Conservation (phyloP, 2,888 invertebrate species). For the Anoplius nigerrimus region DNA sequence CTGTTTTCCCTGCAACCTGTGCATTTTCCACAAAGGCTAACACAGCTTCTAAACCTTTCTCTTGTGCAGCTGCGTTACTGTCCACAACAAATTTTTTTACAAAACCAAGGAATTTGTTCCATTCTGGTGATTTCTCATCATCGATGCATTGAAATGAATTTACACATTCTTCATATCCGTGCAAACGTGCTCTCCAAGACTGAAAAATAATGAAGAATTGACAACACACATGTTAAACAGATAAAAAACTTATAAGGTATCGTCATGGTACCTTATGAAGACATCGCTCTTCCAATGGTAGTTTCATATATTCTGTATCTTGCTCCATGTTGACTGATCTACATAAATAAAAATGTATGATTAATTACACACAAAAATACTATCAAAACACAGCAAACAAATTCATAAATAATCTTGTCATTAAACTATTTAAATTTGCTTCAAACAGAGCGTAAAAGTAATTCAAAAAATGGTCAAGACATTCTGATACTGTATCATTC, state of each 20-base stretch:
- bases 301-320: conserved; percentile 90
- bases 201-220: conserved; percentile 59
- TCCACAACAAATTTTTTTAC: conserved; percentile 96
- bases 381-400: neutral
- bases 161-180: conserved; percentile 95
- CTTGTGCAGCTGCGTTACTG: conserved; percentile 96
- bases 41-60: conserved; percentile 95
- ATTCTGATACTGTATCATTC: no score
- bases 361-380: neutral
- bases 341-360: conserved; percentile 14
- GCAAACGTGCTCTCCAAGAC: conserved; percentile 96
- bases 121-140: conserved; percentile 96
- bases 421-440: no score
- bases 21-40: conserved; percentile 94
- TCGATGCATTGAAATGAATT: conserved; percentile 91
- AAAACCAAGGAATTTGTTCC: conserved; percentile 91
- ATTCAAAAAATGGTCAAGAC: no score
- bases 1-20: conserved; percentile 89
- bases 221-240: neutral
- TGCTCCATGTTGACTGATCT: conserved; percentile 81
- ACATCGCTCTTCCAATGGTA: conserved; percentile 92
- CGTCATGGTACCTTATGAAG: conserved; percentile 84
- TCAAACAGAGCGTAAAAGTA: no score
- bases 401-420: no score
- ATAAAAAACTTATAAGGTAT: neutral